Evolutionary conservation across 2,797 vertebrate species (phyloP).

Genomic region (Hydrocynus forskahlii): DNA sequence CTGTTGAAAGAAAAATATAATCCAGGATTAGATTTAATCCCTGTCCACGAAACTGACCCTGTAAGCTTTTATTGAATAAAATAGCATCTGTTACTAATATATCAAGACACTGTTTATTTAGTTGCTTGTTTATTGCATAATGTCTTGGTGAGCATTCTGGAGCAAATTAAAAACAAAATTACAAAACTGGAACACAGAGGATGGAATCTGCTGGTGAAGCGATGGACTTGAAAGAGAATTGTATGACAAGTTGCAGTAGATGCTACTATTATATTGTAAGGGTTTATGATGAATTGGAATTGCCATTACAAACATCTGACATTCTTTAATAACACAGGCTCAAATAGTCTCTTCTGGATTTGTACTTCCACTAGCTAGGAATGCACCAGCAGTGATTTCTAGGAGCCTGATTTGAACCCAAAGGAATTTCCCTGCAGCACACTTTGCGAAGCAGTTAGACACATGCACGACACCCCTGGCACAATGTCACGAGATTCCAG

Average conservation of each 20-base stretch:
- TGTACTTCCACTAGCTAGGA: conserved; percentile 30
- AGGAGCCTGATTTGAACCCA: conserved; percentile 34
- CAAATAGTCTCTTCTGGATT: not conserved
- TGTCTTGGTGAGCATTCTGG: no score
- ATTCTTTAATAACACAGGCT: not conserved
- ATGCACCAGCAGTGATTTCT: conserved; percentile 54
- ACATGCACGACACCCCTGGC: conserved; percentile 50
- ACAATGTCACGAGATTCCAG: conserved; percentile 54
- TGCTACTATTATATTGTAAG: not conserved
- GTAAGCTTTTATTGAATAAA: no score
- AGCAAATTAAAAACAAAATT: not conserved
- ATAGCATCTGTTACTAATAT: no score
- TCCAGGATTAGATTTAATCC: no score
- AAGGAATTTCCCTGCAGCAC: conserved; percentile 60
- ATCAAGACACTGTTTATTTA: no score
- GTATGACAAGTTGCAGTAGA: no score
- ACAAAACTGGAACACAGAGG: not conserved
- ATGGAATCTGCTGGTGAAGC: not conserved
- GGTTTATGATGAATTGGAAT: not conserved
- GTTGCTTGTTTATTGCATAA: no score
- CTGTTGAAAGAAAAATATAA: no score
- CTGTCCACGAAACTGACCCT: no score
- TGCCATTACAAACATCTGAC: not conserved
- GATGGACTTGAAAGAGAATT: not conserved
- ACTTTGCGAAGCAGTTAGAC: conserved; percentile 42